Conservation (phyloP, 2,797 vertebrate genomes). For the Xenops minutus region DNA sequence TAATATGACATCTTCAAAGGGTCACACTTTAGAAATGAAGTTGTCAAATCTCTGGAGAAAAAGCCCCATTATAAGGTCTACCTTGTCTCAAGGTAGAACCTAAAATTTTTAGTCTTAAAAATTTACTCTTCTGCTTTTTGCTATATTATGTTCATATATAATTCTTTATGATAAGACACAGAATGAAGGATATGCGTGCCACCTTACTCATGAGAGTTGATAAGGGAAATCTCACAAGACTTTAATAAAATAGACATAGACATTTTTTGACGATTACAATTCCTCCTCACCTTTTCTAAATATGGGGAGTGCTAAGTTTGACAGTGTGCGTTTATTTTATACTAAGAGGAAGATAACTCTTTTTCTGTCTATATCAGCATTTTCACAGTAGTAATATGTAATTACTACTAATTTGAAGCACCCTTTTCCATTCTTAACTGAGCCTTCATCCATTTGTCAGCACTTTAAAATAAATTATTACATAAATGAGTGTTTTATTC, state of each 20-base stretch:
- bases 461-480: background rate
- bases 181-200: fast-evolving
- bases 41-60: background rate
- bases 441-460: background rate
- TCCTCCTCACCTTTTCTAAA: background rate
- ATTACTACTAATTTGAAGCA: background rate
- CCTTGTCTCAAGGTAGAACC: background rate
- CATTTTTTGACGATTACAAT: background rate
- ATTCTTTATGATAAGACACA: background rate
- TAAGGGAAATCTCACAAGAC: background rate
- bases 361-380: background rate
- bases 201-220: background rate
- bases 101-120: background rate
- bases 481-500: background rate
- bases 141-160: background rate
- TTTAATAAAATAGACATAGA: background rate
- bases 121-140: background rate
- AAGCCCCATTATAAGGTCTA: background rate
- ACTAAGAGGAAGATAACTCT: background rate
- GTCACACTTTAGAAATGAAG: background rate
- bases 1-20: background rate
- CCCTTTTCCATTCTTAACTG: background rate
- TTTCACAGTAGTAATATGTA: background rate
- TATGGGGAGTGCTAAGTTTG: background rate
- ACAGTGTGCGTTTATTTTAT: background rate